Evolutionary conservation across 2,888 invertebrate genomes (phyloP).

Genomic region (Apodemia zela): DNA sequence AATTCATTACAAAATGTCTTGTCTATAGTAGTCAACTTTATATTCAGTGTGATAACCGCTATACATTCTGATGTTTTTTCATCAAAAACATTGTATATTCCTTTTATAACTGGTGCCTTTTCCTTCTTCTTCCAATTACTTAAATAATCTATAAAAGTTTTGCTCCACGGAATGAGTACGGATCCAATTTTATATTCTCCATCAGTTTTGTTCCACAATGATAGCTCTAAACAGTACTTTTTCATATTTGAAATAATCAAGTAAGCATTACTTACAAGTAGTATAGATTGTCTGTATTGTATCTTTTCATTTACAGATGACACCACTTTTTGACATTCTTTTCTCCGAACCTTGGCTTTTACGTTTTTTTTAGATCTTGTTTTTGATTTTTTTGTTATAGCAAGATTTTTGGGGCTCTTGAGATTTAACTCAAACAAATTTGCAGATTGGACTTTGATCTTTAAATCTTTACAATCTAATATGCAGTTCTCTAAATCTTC

Average conservation of each 20-base stretch:
- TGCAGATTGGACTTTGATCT: slow-evolving; percentile 49
- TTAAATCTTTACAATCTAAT: slow-evolving; percentile 43
- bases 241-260: slow-evolving; percentile 49
- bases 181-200: slow-evolving; percentile 45
- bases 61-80: slow-evolving; percentile 51
- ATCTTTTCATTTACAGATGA: slow-evolving; percentile 27
- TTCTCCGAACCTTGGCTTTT: slow-evolving; percentile 29
- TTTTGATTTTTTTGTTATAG: slow-evolving; percentile 29
- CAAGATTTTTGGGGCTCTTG: slow-evolving; percentile 39
- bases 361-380: slow-evolving; percentile 39
- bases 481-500: slow-evolving; percentile 49
- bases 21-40: slow-evolving; percentile 48
- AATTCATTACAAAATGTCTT: slow-evolving; percentile 36
- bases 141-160: slow-evolving; percentile 47
- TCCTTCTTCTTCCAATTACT: slow-evolving; percentile 26
- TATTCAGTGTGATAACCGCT: slow-evolving; percentile 47
- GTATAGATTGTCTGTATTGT: slow-evolving; percentile 40
- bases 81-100: slow-evolving; percentile 49
- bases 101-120: slow-evolving; percentile 37
- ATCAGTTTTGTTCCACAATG: slow-evolving; percentile 44
- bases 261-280: slow-evolving; percentile 42
- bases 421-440: slow-evolving; percentile 54
- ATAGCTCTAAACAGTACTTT: slow-evolving; percentile 51
- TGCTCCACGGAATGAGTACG: slow-evolving; percentile 52
- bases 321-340: slow-evolving; percentile 26